Evolutionary conservation across 1,140 invertebrate genomes (phyloP), one percentile per base, ranked within the genome.

Genomic region (Palaemon carinicauda): DNA sequence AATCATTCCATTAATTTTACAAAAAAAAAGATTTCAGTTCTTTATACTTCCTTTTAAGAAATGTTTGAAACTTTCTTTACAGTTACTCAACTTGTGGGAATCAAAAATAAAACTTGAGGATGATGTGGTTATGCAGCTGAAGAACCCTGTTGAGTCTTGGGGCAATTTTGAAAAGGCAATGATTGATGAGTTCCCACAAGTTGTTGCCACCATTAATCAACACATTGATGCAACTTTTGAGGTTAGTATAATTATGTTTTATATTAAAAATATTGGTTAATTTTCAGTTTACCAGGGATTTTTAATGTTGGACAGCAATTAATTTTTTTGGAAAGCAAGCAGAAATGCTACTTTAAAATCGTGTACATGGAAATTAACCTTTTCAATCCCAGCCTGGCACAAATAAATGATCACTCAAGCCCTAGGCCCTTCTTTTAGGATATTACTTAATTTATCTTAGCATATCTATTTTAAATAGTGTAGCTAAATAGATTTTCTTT

Each of bases 11-110:
- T n/a, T n/a, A n/a, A n/a, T n/a, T n/a, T n/a, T n/a, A n/a, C n/a
- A n/a, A n/a, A n/a, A n/a, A n/a, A n/a, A n/a, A n/a, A n/a, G n/a
- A n/a, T n/a, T n/a, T n/a, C n/a, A n/a, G n/a, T n/a, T n/a, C n/a
- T n/a, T n/a, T n/a, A n/a, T n/a, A n/a, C n/a, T n/a, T n/a, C n/a
- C n/a, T n/a, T n/a, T n/a, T n/a, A n/a, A n/a, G n/a, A n/a, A n/a
- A n/a, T n/a, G n/a, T n/a, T n/a, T n/a, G n/a, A 14, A 17, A 19
- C 79, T 14, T 21, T 80, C 52, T 89, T 90, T 90, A 41, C 91
- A 94, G 93, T 92, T 99, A 73, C 92, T 98, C 24, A 96, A 95
- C 77, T 92, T 99, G 15, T 99, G 98, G 98, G 97, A 98, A 91
- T 97, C 96, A 80, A 98, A 99, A 92, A 95, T 95, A 87, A 98